Evolutionary conservation across 1,140 invertebrate species (phyloP).

Genomic region (Eufriesea mexicana): DNA sequence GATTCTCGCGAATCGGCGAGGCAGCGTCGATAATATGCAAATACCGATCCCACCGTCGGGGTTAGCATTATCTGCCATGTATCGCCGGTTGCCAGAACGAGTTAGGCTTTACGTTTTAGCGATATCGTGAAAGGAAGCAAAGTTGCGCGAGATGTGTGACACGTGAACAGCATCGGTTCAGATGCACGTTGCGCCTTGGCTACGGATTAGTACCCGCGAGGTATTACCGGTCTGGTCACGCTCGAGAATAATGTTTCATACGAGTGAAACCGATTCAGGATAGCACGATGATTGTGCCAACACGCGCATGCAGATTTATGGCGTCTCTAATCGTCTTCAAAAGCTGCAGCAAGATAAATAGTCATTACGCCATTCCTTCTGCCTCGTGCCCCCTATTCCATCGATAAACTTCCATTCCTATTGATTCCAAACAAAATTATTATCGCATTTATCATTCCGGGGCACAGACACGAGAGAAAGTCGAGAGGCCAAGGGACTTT

Average conservation of each 20-base stretch:
- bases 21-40: no score
- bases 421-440: background rate
- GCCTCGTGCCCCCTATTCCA: background rate
- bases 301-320: slow-evolving; percentile 20
- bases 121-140: background rate
- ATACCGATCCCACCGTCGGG: background rate
- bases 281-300: slow-evolving; percentile 23
- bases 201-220: slow-evolving; percentile 7
- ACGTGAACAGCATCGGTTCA: background rate
- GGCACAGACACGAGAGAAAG: background rate
- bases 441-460: background rate
- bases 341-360: slow-evolving; percentile 22
- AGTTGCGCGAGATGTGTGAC: background rate
- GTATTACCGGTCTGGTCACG: slow-evolving; percentile 31
- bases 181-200: background rate
- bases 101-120: background rate
- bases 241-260: slow-evolving; percentile 31
- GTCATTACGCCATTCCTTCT: background rate
- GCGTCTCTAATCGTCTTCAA: slow-evolving; percentile 18
- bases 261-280: slow-evolving; percentile 7
- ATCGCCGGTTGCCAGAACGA: background rate
- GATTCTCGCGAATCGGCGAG: no score
- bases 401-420: background rate
- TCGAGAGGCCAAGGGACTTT: background rate
- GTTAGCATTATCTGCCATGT: background rate